These are phyloP conservation scores for Marcusenius ussheri DNA, from an alignment of 2,113 vertebrate species.

Conservation along the genomic window DNA sequence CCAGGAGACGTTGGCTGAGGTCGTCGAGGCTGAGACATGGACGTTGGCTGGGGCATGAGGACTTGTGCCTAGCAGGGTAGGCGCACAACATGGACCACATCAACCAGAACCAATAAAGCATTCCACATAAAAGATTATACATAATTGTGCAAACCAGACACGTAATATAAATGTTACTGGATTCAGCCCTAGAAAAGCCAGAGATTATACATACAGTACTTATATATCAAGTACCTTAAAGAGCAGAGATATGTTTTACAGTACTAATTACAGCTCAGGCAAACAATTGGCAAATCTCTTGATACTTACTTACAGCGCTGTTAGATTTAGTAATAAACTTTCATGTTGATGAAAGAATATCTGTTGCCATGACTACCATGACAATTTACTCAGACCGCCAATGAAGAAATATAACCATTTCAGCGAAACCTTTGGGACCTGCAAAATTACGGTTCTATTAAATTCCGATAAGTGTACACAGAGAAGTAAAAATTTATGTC, in stretches of 20 bases:
- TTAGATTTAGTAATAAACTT: constrained; percentile 19
- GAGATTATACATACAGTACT: neutral
- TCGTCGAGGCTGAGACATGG: constrained; percentile 79
- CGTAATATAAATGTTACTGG: neutral
- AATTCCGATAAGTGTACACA: neutral
- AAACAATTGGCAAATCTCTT: neutral
- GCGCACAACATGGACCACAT: neutral
- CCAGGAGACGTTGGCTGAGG: constrained; percentile 93
- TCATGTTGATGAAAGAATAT: neutral
- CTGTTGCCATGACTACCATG: constrained; percentile 14
- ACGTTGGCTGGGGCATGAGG: constrained; percentile 83
- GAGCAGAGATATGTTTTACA: neutral
- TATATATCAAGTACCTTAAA: neutral
- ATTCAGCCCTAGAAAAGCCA: neutral
- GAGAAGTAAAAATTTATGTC: neutral
- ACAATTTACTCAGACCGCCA: neutral
- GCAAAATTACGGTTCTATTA: neutral
- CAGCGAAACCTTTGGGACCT: neutral
- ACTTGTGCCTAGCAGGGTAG: constrained; percentile 78
- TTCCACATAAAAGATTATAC: neutral
- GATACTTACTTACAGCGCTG: neutral
- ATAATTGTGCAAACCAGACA: neutral
- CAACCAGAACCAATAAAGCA: neutral
- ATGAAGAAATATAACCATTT: neutral
- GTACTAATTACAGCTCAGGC: neutral